Percentiles rank a stretch among this genome's conserved stretches.
These are phyloP conservation scores for Argyrosomus regius DNA, from an alignment of 2,797 vertebrate species.

Conservation along the genomic window DNA sequence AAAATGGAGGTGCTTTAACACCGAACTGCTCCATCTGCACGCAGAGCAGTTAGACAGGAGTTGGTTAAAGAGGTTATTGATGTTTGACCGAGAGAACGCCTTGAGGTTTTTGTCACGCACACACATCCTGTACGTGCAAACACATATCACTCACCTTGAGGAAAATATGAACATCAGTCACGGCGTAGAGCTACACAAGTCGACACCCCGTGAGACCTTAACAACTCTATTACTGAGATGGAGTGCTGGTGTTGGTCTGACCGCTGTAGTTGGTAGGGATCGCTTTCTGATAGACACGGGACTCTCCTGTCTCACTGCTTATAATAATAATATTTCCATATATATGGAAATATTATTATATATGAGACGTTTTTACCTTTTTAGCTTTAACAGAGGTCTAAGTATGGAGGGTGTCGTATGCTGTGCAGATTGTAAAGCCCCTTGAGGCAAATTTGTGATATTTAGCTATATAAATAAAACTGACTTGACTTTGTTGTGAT, in stretches of 20 bases:
- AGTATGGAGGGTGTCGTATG: neutral
- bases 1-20: neutral
- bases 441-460: neutral
- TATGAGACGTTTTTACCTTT: neutral
- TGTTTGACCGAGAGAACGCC: constrained; percentile 8
- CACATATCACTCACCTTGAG: constrained; percentile 15
- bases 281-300: neutral
- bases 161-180: constrained; percentile 23
- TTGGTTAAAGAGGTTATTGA: neutral
- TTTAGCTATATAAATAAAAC: neutral
- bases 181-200: neutral
- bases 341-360: too few species aligned
- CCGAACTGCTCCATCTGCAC: neutral
- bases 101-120: neutral
- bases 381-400: neutral
- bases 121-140: neutral
- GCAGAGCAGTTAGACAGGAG: neutral
- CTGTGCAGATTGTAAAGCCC: neutral
- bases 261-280: neutral
- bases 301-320: neutral
- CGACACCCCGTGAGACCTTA: neutral
- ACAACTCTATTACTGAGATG: constrained; percentile 44
- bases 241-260: neutral
- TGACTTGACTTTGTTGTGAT: neutral
- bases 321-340: constrained; percentile 4